These are phyloP conservation scores for Borostomias antarcticus DNA, from an alignment of 2,797 vertebrate species.

Conservation along the genomic window DNA sequence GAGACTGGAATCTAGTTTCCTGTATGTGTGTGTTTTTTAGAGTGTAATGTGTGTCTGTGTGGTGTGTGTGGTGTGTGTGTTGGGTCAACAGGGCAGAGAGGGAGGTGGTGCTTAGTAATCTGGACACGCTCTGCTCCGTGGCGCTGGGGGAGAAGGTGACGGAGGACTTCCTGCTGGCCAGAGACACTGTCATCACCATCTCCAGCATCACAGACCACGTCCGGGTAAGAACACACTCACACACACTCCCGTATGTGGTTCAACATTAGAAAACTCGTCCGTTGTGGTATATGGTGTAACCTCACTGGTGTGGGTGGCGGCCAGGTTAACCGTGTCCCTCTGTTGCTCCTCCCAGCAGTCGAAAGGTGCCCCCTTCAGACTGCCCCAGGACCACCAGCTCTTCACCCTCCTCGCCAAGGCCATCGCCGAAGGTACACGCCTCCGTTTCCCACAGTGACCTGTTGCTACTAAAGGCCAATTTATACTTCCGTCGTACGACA, in stretches of 20 bases:
- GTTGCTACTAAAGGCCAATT: no score
- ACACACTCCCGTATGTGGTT: not conserved
- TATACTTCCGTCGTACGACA: no score
- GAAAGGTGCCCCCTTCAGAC: conserved; percentile 82
- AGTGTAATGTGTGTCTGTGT: conserved; percentile 21
- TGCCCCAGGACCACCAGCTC: conserved; percentile 86
- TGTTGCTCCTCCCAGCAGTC: conserved; percentile 66
- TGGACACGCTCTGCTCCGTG: conserved; percentile 87
- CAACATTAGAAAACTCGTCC: not conserved
- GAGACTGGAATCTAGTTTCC: no score
- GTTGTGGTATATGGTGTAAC: no score
- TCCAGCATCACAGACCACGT: conserved; percentile 81
- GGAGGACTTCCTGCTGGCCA: conserved; percentile 87
- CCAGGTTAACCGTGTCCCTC: not conserved
- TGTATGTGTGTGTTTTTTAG: conserved; percentile 3
- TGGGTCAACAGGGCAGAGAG: conserved; percentile 81
- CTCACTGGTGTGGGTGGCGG: not conserved
- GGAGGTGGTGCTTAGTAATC: conserved; percentile 92
- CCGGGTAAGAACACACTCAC: conserved; percentile 70
- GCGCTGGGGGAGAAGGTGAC: conserved; percentile 85
- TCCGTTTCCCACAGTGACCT: not conserved
- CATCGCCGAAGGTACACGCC: conserved; percentile 77
- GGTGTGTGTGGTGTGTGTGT: conserved; percentile 22
- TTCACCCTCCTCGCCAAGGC: conserved; percentile 82
- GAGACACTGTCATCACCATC: conserved; percentile 86